phyloP scores from a whole-genome alignment of 2,888 invertebrate genomes.

The Plagodis pulveraria region DNA sequence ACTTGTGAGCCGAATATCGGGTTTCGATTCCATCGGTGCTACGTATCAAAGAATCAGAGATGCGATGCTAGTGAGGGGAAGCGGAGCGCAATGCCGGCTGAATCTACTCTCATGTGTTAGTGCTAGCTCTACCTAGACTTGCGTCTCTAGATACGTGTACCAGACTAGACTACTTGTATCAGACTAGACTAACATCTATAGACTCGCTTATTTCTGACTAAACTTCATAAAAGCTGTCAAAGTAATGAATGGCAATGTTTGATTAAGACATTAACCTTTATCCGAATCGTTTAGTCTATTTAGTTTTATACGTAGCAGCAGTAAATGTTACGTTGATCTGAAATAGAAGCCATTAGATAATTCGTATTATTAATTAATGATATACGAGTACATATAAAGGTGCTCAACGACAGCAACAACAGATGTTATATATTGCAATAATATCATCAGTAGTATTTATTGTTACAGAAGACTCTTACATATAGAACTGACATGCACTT shows the following conservation, averaged over 20 bases:
- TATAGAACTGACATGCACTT: too few species aligned
- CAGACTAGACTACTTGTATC: neutral
- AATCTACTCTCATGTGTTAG: conserved; percentile 14
- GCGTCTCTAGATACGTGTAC: conserved; percentile 3
- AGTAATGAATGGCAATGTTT: conserved; percentile 22
- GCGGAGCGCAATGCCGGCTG: conserved; percentile 67
- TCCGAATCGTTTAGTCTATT: conserved; percentile 7
- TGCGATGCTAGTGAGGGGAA: conserved; percentile 63
- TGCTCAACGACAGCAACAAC: too few species aligned
- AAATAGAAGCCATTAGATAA: neutral
- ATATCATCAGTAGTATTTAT: too few species aligned
- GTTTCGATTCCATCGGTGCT: conserved; percentile 84
- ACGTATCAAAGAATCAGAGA: conserved; percentile 80
- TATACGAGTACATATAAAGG: too few species aligned
- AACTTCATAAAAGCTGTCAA: conserved; percentile 9
- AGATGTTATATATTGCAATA: too few species aligned
- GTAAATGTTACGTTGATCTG: conserved; percentile 5
- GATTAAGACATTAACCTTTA: conserved; percentile 24
- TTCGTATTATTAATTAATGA: neutral
- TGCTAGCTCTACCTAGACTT: conserved; percentile 23
- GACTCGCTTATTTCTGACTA: neutral
- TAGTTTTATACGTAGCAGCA: neutral
- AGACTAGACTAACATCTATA: neutral
- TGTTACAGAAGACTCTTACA: too few species aligned
- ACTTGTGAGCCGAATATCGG: conserved; percentile 78